These are phyloP conservation scores for Nerophis ophidion DNA, from an alignment of 2,113 vertebrate genomes.

Conservation along the genomic window DNA sequence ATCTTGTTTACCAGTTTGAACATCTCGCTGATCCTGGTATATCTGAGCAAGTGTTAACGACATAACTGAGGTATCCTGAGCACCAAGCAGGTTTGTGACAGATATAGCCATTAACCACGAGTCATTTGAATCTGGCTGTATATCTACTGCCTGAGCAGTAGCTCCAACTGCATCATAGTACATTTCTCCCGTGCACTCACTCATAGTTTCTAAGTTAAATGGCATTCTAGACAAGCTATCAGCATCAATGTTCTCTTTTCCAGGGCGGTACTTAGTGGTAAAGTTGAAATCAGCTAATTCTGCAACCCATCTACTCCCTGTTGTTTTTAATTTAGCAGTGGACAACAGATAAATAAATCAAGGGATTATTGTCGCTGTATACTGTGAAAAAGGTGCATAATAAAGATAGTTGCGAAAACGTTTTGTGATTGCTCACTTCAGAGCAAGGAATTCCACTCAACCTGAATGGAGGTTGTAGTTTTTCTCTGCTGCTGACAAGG, in stretches of 20 bases:
- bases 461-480: background rate
- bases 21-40: background rate
- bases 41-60: background rate
- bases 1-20: no score
- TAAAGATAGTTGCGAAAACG: background rate
- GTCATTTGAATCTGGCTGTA: no score
- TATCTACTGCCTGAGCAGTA: no score
- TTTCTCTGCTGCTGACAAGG: background rate
- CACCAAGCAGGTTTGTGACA: background rate
- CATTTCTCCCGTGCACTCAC: no score
- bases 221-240: no score
- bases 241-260: no score
- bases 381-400: background rate
- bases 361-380: no score
- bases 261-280: no score
- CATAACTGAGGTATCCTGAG: background rate
- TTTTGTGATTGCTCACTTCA: background rate
- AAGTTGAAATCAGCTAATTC: no score
- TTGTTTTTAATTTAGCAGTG: background rate
- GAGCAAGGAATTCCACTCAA: background rate
- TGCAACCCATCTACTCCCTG: background rate
- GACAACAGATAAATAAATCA: background rate
- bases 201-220: no score
- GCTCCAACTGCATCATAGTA: no score
- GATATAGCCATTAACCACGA: no score